Conservation (phyloP, 2,113 vertebrate species). For the Nerophis lumbriciformis region DNA sequence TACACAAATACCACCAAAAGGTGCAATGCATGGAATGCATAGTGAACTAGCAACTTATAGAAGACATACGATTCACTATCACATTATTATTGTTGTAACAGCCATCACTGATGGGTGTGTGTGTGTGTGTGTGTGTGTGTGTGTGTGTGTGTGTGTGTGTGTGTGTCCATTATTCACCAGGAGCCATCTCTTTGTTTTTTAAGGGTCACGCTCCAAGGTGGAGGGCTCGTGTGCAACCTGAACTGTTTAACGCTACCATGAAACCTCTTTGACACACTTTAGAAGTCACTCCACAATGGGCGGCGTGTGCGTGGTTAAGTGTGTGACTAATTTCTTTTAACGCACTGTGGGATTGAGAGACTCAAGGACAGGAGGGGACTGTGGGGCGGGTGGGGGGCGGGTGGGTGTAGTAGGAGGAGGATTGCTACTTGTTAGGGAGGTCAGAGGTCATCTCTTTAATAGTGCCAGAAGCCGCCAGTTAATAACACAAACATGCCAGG, state of each 20-base stretch:
- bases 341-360: constrained; percentile 62
- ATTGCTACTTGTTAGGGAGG: constrained; percentile 61
- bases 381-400: constrained; percentile 13
- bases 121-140: background rate
- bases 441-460: constrained; percentile 68
- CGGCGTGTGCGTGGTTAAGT: constrained; percentile 63
- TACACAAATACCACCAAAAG: background rate
- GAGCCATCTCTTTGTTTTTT: constrained; percentile 15
- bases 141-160: background rate
- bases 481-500: constrained; percentile 63
- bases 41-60: background rate
- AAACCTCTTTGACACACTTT: constrained; percentile 66
- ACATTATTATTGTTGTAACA: background rate
- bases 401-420: no score
- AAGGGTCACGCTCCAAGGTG: constrained; percentile 37
- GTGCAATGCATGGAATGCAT: background rate
- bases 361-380: constrained; percentile 42
- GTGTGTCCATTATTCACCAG: background rate
- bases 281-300: constrained; percentile 58
- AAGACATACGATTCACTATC: background rate
- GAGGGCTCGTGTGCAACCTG: constrained; percentile 41
- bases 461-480: constrained; percentile 66
- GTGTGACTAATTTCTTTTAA: constrained; percentile 72
- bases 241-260: constrained; percentile 57
- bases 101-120: background rate